A percentile compares a stretch with the other conserved stretches of the same genome.
phyloP scores from a whole-genome alignment of 2,888 invertebrate genomes.

The Drosophila vallismaia region DNA sequence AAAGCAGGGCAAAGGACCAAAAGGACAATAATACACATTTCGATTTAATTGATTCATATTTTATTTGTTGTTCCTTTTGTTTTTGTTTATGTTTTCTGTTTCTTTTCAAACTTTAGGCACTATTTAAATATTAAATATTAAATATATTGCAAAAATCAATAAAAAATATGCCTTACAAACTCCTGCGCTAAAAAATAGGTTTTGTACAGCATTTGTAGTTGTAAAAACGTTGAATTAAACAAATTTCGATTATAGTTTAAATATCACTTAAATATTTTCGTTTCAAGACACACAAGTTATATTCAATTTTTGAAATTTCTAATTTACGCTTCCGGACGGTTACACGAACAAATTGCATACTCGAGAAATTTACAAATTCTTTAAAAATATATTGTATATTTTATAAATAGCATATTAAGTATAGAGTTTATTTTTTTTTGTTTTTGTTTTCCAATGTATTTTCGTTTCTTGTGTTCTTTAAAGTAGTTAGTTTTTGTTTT shows the following conservation, averaged over 20 bases:
- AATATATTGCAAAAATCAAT: conserved; percentile 71
- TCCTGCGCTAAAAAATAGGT: conserved; percentile 66
- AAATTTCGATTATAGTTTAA: conserved; percentile 55
- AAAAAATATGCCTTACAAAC: conserved; percentile 66
- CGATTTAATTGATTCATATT: conserved; percentile 61
- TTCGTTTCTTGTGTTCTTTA: conserved; percentile 55
- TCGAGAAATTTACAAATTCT: conserved; percentile 58
- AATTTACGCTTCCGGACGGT: conserved; percentile 62
- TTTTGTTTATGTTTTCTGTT: conserved; percentile 26
- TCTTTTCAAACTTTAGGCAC: conserved; percentile 43
- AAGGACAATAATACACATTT: conserved; percentile 65
- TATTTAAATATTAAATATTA: conserved; percentile 51
- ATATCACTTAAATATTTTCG: conserved; percentile 72
- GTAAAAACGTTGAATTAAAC: conserved; percentile 37
- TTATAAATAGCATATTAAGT: conserved; percentile 42
- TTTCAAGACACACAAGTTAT: conserved; percentile 61
- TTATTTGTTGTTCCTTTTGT: conserved; percentile 54
- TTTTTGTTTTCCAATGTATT: conserved; percentile 48
- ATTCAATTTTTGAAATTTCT: conserved; percentile 29
- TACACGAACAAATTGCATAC: conserved; percentile 50
- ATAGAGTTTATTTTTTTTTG: conserved; percentile 37
- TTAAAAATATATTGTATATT: conserved; percentile 60
- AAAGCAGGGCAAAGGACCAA: conserved; percentile 35
- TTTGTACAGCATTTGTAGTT: conserved; percentile 61
- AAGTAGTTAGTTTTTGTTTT: conserved; percentile 48